phyloP scores from a whole-genome alignment of 2,888 invertebrate species.

The Theristus sp. region DNA sequence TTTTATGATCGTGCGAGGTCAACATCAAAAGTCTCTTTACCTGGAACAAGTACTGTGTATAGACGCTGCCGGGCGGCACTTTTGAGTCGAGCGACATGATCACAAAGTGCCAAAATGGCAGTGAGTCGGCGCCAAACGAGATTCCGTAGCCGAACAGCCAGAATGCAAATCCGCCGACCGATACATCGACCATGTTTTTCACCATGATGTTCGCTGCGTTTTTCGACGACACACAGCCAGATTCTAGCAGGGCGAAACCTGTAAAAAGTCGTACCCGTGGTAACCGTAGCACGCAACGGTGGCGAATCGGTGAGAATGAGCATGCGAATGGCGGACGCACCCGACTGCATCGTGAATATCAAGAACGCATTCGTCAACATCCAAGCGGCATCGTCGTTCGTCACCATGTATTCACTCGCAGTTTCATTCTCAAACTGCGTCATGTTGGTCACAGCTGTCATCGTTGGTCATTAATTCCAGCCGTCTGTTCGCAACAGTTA shows the following conservation, averaged over 20 bases:
- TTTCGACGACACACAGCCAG: constrained; percentile 55
- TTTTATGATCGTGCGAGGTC: neutral
- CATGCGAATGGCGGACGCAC: constrained; percentile 37
- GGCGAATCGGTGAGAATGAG: no score
- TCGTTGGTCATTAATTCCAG: no score
- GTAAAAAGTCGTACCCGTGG: no score
- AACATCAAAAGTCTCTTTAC: neutral
- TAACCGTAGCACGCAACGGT: no score
- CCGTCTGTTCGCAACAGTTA: no score
- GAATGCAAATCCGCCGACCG: constrained; percentile 72
- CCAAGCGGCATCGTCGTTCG: constrained; percentile 64
- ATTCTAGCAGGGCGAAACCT: constrained; percentile 79
- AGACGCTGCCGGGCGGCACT: neutral
- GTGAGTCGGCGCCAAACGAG: constrained; percentile 62
- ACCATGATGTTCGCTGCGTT: constrained; percentile 94
- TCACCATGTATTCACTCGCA: constrained; percentile 1
- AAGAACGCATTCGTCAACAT: constrained; percentile 70
- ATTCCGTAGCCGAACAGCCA: constrained; percentile 86
- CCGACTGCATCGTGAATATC: constrained; percentile 78
- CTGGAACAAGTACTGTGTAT: constrained; percentile 5
- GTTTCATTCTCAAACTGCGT: no score
- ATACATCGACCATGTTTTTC: constrained; percentile 82
- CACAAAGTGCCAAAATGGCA: no score
- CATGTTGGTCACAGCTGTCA: no score
- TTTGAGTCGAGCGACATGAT: no score